A percentile compares a stretch with the other conserved stretches of the same genome.
These are phyloP conservation scores for Notospermus geniculatus DNA, from an alignment of 1,140 invertebrate species.

Conservation along the genomic window DNA sequence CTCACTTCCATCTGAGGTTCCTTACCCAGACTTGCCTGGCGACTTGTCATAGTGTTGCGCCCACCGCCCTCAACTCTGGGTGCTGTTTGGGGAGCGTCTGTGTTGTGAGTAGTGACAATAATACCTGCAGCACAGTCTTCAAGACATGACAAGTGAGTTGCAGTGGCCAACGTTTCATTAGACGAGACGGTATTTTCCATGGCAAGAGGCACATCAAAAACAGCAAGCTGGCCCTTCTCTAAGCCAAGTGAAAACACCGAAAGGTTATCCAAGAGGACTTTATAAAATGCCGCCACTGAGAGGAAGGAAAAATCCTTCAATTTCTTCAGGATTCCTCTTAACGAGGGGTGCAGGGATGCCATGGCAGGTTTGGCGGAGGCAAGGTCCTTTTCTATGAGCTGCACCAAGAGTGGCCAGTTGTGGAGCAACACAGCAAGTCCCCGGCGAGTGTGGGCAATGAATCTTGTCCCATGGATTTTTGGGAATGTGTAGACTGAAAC, in stretches of 20 bases:
- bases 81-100: no score
- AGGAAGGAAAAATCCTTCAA: not conserved
- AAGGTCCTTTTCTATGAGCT: not conserved
- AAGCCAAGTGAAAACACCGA: not conserved
- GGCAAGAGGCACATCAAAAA: not conserved
- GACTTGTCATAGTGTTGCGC: no score
- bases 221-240: not conserved
- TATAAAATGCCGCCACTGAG: not conserved
- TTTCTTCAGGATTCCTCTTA: not conserved
- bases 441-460: not conserved
- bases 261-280: not conserved
- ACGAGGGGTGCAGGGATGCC: not conserved
- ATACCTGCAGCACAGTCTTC: not conserved
- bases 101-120: no score
- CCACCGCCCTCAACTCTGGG: no score
- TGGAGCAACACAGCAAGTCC: not conserved
- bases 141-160: not conserved
- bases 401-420: not conserved
- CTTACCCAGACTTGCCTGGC: no score
- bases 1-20: no score
- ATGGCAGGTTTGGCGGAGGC: not conserved
- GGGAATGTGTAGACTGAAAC: not conserved
- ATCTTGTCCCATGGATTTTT: not conserved
- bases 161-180: not conserved
- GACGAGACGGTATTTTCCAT: not conserved